phyloP scores from a whole-genome alignment of 2,113 vertebrate species.

The Trichechus manatus region DNA sequence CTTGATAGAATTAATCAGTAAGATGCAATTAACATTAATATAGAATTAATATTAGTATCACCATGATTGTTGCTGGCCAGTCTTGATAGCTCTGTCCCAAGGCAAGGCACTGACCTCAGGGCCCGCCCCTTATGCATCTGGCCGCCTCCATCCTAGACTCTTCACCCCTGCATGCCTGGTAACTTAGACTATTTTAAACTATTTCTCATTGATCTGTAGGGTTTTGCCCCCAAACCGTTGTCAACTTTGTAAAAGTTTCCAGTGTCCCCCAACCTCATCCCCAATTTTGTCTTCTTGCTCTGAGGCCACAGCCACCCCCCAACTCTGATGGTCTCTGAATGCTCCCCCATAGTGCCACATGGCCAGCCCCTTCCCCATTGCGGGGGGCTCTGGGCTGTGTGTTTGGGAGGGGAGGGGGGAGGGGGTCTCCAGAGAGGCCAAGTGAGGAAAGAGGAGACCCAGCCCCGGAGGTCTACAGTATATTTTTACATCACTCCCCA shows the following conservation, averaged over 20 bases:
- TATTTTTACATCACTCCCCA: conserved; percentile 41
- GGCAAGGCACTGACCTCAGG: neutral
- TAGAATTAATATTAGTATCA: neutral
- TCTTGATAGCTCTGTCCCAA: neutral
- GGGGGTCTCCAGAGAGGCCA: neutral
- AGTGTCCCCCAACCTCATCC: rapidly evolving
- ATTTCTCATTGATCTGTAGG: neutral
- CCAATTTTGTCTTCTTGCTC: neutral
- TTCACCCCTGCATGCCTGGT: too few relatives aligned
- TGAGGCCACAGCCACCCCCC: neutral
- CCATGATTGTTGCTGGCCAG: too few relatives aligned
- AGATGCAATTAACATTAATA: too few relatives aligned
- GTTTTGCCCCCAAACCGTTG: neutral
- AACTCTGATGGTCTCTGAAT: neutral
- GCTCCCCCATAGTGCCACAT: neutral
- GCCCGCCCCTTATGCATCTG: rapidly evolving
- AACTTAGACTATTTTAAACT: neutral
- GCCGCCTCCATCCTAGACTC: neutral
- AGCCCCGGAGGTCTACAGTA: neutral
- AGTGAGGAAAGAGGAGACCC: neutral
- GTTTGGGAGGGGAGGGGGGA: neutral
- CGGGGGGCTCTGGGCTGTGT: neutral
- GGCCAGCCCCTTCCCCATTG: neutral
- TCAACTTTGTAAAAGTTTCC: neutral
- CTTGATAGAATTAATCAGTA: too few relatives aligned